These are phyloP conservation scores for Pempheris klunzingeri DNA, from an alignment of 2,797 vertebrate species.

Conservation along the genomic window DNA sequence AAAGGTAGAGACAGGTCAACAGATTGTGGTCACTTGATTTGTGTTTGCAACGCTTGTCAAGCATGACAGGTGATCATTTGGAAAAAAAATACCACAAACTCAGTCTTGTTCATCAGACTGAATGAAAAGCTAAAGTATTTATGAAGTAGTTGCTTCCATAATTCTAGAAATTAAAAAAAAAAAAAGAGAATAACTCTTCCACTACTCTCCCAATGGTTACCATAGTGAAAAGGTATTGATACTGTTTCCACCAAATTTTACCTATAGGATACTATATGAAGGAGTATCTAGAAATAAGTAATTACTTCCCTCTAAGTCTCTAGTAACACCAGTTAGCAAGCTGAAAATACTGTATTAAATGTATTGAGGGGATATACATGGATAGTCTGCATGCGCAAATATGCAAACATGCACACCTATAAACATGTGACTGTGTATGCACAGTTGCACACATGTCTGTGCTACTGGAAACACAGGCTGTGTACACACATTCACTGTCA, in stretches of 20 bases:
- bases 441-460: neutral
- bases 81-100: neutral
- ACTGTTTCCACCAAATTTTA: neutral
- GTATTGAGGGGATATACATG: neutral
- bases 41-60: neutral
- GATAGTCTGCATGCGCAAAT: neutral
- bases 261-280: neutral
- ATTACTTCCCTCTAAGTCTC: slow-evolving; percentile 8
- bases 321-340: slow-evolving; percentile 1
- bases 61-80: neutral
- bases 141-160: neutral
- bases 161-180: neutral
- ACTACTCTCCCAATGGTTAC: neutral
- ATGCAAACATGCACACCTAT: neutral
- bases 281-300: slow-evolving; percentile 18
- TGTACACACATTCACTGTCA: neutral
- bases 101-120: neutral
- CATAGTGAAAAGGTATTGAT: neutral
- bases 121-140: neutral
- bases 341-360: neutral
- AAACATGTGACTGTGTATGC: slow-evolving; percentile 1
- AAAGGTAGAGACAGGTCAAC: neutral
- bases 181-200: neutral
- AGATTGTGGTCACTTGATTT: neutral
- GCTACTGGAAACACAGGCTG: neutral